Base-by-base conservation (phyloP, 2,113 vertebrate species). In the Strix aluco region DNA sequence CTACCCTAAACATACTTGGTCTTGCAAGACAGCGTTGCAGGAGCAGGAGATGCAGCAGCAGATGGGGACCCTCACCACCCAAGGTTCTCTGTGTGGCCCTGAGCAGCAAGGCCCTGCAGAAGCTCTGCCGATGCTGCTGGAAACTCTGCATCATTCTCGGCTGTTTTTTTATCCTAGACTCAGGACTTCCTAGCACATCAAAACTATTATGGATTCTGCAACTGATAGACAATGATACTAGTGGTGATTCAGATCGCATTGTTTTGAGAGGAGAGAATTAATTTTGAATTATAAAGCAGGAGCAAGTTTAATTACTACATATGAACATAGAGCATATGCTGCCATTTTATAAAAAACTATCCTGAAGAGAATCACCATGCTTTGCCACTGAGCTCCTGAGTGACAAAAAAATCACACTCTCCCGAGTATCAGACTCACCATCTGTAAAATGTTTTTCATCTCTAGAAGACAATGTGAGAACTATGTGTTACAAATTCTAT, bases 361-460 rank as follows among this genome's bases (percentile, higher is more conserved):
- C 23, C 70, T 46, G 51, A 85, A 54, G 21, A 73, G 61, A 86
- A 90, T 91, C 55, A 55, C 36, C 26, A 6, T 32, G 84, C 69
- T 86, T 81, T 67, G 91, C 86, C 69, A 83, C 62, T 21, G 47
- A 72, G 85, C 81, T 96, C 71, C 70, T 5, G 5, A 77, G 81
- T 32, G 5, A 97, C 95, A 88, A 83, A 91, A 47, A 47, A 96
- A 84, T 94, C 86, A 90, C 96, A 94, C 78, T 66, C 90, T 92
- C 40, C 42, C 0, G 3, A 90, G 86, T 94, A 95, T 87, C 91
- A 96, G 92, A 94, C 94, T 91, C 25, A 1, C 91, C 95, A 97
- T 96, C 96, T 96, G 92, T 52, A 97, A 93, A 86, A 91, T 65
- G 86, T 81, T 97, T 94, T 88, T 92, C 81, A 77, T 72, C 49